Evolutionary conservation across 1,140 invertebrate genomes (phyloP).

Genomic region (Zaprionus africanus): DNA sequence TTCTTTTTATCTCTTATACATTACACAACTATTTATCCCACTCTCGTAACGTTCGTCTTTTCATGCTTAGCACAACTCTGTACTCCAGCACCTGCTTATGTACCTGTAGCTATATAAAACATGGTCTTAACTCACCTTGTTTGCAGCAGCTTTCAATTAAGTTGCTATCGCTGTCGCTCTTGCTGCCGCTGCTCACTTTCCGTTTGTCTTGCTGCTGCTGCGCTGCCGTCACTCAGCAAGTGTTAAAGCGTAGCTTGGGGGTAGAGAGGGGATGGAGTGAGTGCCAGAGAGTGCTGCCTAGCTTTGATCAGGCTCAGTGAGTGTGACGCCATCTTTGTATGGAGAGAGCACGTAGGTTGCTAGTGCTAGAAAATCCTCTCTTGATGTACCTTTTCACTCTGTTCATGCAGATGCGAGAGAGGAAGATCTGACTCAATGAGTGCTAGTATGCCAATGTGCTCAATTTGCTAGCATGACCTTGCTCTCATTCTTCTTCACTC

Average conservation of each 20-base stretch:
- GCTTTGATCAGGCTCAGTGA: not conserved
- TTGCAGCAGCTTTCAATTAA: slow-evolving; percentile 78
- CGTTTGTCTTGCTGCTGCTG: slow-evolving; percentile 5
- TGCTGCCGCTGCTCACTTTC: slow-evolving; percentile 32
- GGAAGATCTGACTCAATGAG: too few species aligned
- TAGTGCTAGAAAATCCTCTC: too few species aligned
- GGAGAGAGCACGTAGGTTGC: not conserved
- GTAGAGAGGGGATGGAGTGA: not conserved
- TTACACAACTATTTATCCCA: not conserved
- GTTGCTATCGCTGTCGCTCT: slow-evolving; percentile 47
- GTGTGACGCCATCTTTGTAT: not conserved
- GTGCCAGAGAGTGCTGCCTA: not conserved
- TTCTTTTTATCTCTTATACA: not conserved
- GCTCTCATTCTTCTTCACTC: too few species aligned
- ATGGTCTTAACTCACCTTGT: slow-evolving; percentile 67
- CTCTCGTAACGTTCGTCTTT: slow-evolving; percentile 3
- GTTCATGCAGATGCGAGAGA: too few species aligned
- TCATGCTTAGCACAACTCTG: slow-evolving; percentile 3
- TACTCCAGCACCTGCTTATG: slow-evolving; percentile 17
- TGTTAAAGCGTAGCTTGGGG: not conserved
- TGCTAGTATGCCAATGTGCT: too few species aligned
- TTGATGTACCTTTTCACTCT: too few species aligned
- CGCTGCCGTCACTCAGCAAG: not conserved
- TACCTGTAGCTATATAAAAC: slow-evolving; percentile 24
- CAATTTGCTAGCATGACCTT: too few species aligned